phyloP scores from a whole-genome alignment of 2,797 vertebrate species.

The Chelon labrosus region DNA sequence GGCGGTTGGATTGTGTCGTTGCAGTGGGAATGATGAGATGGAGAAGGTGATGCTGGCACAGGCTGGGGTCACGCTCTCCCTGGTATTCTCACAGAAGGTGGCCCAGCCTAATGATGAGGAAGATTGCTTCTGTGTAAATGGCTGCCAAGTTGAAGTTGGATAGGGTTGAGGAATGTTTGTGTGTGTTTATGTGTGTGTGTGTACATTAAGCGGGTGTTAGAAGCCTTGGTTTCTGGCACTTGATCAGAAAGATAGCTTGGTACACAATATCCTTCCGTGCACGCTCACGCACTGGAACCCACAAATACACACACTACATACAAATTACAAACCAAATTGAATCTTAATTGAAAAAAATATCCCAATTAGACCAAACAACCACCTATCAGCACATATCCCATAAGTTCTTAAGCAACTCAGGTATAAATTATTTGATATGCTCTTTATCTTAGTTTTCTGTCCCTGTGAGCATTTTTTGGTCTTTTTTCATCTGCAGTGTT shows the following conservation, averaged over 20 bases:
- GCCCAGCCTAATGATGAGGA: conserved; percentile 77
- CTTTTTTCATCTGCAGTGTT: not conserved
- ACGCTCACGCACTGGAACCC: conserved; percentile 32
- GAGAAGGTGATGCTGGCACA: conserved; percentile 58
- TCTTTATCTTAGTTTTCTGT: too few relatives aligned
- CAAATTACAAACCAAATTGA: not conserved
- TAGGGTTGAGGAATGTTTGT: conserved; percentile 16
- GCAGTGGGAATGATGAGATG: conserved; percentile 32
- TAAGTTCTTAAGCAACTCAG: too few relatives aligned
- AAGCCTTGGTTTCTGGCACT: conserved; percentile 60
- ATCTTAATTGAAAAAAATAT: not conserved
- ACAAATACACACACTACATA: not conserved
- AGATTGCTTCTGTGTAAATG: conserved; percentile 68
- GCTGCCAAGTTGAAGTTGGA: conserved; percentile 66
- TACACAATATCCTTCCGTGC: conserved; percentile 46
- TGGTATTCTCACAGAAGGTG: conserved; percentile 70
- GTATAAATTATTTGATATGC: too few relatives aligned
- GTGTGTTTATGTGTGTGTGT: conserved; percentile 23
- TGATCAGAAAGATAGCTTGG: conserved; percentile 70
- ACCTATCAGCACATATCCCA: too few relatives aligned
- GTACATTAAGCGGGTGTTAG: conserved; percentile 32
- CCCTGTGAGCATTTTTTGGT: not conserved
- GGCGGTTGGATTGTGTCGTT: conserved; percentile 20
- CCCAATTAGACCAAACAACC: too few relatives aligned
- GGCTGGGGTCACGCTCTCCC: conserved; percentile 62